Evolutionary conservation across 2,888 invertebrate genomes (phyloP).

Genomic region (Dione vanillae): DNA sequence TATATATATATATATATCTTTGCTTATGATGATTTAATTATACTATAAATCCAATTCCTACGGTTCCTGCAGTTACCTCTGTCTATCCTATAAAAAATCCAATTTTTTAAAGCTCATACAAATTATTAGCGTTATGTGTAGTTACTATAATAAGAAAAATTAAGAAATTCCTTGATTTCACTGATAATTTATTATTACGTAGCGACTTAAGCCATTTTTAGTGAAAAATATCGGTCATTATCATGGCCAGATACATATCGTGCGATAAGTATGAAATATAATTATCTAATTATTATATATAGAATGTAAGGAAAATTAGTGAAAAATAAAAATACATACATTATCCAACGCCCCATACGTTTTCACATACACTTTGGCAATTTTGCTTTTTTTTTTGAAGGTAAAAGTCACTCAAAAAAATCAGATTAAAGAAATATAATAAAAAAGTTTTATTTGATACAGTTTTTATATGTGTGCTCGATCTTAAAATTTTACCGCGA

Average conservation of each 20-base stretch:
- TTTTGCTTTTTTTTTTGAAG: not conserved
- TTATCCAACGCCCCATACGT: conserved; percentile 18
- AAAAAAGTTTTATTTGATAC: not conserved
- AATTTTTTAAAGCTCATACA: no score
- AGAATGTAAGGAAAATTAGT: not conserved
- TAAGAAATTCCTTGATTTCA: no score
- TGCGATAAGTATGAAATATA: not conserved
- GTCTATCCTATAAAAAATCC: no score
- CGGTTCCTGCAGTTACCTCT: no score
- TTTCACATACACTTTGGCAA: conserved; percentile 4
- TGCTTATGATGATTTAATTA: no score
- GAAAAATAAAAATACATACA: conserved; percentile 15
- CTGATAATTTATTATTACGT: not conserved
- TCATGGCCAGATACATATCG: not conserved
- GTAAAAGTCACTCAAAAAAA: not conserved
- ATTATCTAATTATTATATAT: not conserved
- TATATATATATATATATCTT: no score
- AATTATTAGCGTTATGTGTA: no score
- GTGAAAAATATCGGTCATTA: conserved; percentile 2
- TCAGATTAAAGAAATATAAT: not conserved
- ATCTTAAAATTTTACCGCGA: conserved; percentile 22
- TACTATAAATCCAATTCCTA: no score
- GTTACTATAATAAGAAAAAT: no score
- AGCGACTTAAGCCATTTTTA: not conserved
- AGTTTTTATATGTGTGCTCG: conserved; percentile 11